phyloP scores from a whole-genome alignment of 2,888 invertebrate species.

The Melinaea marsaeus region DNA sequence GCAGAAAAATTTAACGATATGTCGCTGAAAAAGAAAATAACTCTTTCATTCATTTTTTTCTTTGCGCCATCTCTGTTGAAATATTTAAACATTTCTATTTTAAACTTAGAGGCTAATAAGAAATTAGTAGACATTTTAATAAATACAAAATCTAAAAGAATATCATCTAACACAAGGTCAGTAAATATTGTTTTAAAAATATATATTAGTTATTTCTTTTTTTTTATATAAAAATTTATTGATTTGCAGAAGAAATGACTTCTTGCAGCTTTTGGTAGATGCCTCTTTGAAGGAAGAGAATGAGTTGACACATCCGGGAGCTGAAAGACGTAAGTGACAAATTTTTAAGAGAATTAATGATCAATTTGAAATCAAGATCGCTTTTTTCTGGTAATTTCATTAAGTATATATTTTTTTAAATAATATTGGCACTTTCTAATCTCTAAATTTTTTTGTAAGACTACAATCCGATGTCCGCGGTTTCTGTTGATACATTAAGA shows the following conservation, averaged over 20 bases:
- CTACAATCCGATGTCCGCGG: no score
- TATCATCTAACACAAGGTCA: slow-evolving; percentile 52
- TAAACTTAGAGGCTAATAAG: slow-evolving; percentile 51
- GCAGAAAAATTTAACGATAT: slow-evolving; percentile 64
- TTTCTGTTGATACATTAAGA: no score
- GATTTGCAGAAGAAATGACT: slow-evolving; percentile 35
- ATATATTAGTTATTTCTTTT: not conserved
- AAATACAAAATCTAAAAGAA: slow-evolving; percentile 59
- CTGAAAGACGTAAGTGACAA: slow-evolving; percentile 43
- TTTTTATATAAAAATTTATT: slow-evolving; percentile 7
- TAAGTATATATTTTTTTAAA: no score
- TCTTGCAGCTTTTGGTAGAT: slow-evolving; percentile 70
- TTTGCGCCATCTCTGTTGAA: slow-evolving; percentile 55
- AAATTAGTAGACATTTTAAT: slow-evolving; percentile 60
- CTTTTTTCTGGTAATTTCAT: no score
- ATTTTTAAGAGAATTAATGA: not conserved
- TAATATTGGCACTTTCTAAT: no score
- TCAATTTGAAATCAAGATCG: no score
- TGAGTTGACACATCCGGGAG: slow-evolving; percentile 38
- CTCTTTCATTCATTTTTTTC: slow-evolving; percentile 52
- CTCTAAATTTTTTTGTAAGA: no score
- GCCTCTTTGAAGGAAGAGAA: slow-evolving; percentile 59
- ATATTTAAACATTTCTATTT: slow-evolving; percentile 56
- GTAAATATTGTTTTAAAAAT: slow-evolving; percentile 22
- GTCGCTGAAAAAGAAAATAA: slow-evolving; percentile 50